Evolutionary conservation across 30 jellyfish, hydroid and myxozoan species (phyloP).

Genomic region (Aurelia aurita complex sp. Pacific): DNA sequence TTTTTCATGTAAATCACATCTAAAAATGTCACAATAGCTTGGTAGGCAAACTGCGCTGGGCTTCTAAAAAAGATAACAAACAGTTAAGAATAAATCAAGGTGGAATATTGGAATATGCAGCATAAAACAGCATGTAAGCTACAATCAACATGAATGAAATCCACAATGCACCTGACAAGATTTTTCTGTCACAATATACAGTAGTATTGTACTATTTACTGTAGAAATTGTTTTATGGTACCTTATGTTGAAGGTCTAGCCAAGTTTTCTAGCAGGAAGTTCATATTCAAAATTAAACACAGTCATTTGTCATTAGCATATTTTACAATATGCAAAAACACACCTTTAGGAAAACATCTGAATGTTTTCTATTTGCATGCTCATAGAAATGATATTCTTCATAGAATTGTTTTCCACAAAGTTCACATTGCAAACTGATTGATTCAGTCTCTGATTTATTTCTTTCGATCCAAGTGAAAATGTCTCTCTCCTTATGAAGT

Average conservation of each 20-base stretch:
- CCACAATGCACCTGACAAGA: too few relatives aligned
- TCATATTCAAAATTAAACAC: neutral
- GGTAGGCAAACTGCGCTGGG: conserved; percentile 55
- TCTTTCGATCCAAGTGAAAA: conserved; percentile 36
- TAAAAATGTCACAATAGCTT: conserved; percentile 61
- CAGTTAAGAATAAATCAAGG: neutral
- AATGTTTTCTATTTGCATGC: conserved; percentile 66
- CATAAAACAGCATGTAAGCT: too few relatives aligned
- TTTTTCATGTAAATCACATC: conserved; percentile 62
- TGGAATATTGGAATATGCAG: too few relatives aligned
- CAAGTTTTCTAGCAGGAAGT: neutral
- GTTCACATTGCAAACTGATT: conserved; percentile 47
- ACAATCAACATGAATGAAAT: too few relatives aligned
- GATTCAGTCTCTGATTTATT: conserved; percentile 37
- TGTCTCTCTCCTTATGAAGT: conserved; percentile 39
- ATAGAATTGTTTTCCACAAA: conserved; percentile 73
- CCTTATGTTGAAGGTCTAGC: too few relatives aligned
- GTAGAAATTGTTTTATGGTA: too few relatives aligned
- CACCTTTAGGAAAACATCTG: conserved; percentile 11
- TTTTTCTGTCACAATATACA: too few relatives aligned
- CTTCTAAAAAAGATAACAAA: conserved; percentile 14
- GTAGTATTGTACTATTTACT: too few relatives aligned
- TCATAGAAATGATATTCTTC: conserved; percentile 41
- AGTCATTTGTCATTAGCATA: too few relatives aligned
- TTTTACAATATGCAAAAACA: too few relatives aligned